A percentile compares a stretch with the other conserved stretches of the same genome.
Conservation (phyloP, 2,888 invertebrate genomes). For the Andrena trimmerana region DNA sequence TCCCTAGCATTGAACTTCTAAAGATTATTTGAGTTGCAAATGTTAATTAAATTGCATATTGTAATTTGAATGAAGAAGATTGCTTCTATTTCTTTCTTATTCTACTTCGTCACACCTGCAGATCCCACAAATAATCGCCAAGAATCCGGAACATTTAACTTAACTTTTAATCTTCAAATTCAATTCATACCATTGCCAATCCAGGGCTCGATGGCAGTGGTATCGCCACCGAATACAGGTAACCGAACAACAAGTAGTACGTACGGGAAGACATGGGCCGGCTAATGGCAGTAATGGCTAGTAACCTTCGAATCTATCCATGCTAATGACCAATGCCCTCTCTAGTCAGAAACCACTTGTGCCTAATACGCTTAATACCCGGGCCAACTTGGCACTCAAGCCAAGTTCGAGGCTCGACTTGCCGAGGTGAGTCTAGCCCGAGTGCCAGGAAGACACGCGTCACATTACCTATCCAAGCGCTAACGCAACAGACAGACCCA, state of each 20-base stretch:
- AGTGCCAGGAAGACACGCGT: constrained; percentile 76
- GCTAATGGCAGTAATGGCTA: constrained; percentile 82
- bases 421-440: constrained; percentile 56
- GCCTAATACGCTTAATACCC: constrained; percentile 80
- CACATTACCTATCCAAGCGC: constrained; percentile 77
- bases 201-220: neutral
- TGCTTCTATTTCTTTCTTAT: no score
- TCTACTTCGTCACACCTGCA: no score
- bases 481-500: constrained; percentile 67
- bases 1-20: no score
- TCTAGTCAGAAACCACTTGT: constrained; percentile 76
- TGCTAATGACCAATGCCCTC: constrained; percentile 82
- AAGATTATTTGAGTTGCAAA: no score
- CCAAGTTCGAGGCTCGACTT: constrained; percentile 72
- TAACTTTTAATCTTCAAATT: no score
- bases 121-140: no score
- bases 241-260: constrained; percentile 50
- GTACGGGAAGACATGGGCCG: constrained; percentile 72
- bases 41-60: no score
- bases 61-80: no score
- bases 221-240: constrained; percentile 37
- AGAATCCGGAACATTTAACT: no score
- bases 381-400: constrained; percentile 80
- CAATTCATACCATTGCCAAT: no score
- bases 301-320: constrained; percentile 82